phyloP scores from a whole-genome alignment of 2,113 vertebrate species.

The Podarcis cretensis region DNA sequence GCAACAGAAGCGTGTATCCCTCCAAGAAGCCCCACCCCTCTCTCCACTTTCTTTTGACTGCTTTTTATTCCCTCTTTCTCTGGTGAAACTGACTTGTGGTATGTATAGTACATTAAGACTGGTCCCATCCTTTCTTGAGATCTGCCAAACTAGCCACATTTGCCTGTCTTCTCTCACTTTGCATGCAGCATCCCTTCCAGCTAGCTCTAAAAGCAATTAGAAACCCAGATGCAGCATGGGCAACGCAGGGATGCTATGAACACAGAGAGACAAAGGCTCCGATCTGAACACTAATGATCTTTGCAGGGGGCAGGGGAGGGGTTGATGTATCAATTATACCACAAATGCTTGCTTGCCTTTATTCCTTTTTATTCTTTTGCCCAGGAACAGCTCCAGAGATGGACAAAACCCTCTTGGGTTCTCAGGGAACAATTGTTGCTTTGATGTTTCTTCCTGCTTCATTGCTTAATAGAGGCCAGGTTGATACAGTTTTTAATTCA shows the following conservation, averaged over 20 bases:
- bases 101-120: not conserved
- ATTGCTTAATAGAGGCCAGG: conserved; percentile 23
- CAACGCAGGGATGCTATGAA: not conserved
- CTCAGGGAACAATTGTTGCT: not conserved
- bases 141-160: not conserved
- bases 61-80: not conserved
- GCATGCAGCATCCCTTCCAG: not conserved
- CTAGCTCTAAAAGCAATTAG: conserved; percentile 23
- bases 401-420: conserved; percentile 37
- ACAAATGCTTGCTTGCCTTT: conserved; percentile 40
- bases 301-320: conserved; percentile 21
- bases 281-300: conserved; percentile 43
- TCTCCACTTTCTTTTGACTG: not conserved
- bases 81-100: not conserved
- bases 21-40: not conserved
- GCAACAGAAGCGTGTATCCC: conserved; percentile 3
- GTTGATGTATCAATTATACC: conserved; percentile 51
- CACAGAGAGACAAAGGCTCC: not conserved
- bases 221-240: not conserved
- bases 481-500: conserved; percentile 32
- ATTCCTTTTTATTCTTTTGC: not conserved
- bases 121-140: not conserved
- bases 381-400: conserved; percentile 47
- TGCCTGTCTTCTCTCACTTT: not conserved
- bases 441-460: not conserved